phyloP scores from a whole-genome alignment of 2,113 vertebrate genomes.

The Bos indicus region DNA sequence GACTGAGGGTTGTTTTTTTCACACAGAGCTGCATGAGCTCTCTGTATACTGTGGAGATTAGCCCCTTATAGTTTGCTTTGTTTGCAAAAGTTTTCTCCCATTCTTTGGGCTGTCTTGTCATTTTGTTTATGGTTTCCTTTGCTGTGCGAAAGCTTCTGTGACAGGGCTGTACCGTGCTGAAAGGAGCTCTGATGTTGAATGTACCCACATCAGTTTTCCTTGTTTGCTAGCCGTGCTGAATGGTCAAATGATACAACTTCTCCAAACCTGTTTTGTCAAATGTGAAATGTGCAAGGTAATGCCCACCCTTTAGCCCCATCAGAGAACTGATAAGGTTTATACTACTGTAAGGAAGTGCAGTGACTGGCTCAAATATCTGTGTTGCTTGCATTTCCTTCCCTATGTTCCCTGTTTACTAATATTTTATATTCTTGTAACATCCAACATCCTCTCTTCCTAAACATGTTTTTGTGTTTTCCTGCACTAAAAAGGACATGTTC shows the following conservation, averaged over 20 bases:
- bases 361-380: neutral
- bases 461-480: neutral
- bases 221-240: neutral
- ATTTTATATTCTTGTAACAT: too few relatives aligned
- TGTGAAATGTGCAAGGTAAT: neutral
- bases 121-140: neutral
- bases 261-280: neutral
- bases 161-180: neutral
- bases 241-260: neutral
- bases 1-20: neutral
- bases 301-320: too few relatives aligned
- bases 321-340: neutral
- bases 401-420: neutral
- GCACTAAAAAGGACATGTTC: too few relatives aligned
- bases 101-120: neutral
- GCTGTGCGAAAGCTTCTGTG: neutral
- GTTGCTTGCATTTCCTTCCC: neutral
- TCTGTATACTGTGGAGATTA: neutral
- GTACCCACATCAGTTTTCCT: too few relatives aligned
- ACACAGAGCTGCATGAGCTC: neutral
- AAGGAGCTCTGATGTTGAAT: neutral
- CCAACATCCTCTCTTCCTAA: neutral
- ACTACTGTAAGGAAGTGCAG: accelerated
- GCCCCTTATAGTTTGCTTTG: neutral
- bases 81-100: neutral